Base-by-base conservation (phyloP, 1,140 invertebrate genomes). In the Caenorhabditis latens region DNA sequence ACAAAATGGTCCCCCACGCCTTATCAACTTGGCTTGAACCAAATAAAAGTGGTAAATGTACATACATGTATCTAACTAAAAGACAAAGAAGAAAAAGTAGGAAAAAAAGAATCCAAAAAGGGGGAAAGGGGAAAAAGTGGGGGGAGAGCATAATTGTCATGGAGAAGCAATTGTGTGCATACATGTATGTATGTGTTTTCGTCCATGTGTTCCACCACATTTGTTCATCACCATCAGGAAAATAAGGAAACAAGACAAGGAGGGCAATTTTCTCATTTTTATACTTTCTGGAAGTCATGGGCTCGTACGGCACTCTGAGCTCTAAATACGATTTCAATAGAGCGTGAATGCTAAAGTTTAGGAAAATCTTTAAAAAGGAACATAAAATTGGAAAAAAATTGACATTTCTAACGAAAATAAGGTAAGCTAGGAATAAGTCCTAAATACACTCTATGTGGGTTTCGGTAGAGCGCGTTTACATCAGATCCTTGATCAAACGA, bases 111-210 rank as follows among this genome's bases (percentile, higher is more conserved):
- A 32, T 19, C n/a, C n/a, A 21, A 32, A 21, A 21, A 63, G 24
- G 24, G n/a, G 24, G 19, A 71, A 43, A 71, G n/a, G 11, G 16
- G 42, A 21, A 71, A 42, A 71, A 71, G 42, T n/a, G 40, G 42
- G 16, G 65, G 16, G 14, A 67, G 42, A 46, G 65, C 65, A 71
- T 71, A 71, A 71, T 71, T 71, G 65, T 43, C 65, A 14, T 71
- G 42, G 65, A 43, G 65, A 71, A 71, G 65, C 65, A 71, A 71
- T 71, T 71, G 21, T 63, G 8, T 58, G 2, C 32, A 32, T 32
- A 32, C 32, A 32, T 24, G 61, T 63, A 32, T 24, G 61, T 63
- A 40, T 63, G 65, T 43, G 21, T 71, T 46, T 11, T 71, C 32
- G 14, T 46, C 11, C 21, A 46, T 71, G 65, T 71, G 40, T 46